Conservation (phyloP, 2,797 vertebrate genomes). For the Cygnus olor region DNA sequence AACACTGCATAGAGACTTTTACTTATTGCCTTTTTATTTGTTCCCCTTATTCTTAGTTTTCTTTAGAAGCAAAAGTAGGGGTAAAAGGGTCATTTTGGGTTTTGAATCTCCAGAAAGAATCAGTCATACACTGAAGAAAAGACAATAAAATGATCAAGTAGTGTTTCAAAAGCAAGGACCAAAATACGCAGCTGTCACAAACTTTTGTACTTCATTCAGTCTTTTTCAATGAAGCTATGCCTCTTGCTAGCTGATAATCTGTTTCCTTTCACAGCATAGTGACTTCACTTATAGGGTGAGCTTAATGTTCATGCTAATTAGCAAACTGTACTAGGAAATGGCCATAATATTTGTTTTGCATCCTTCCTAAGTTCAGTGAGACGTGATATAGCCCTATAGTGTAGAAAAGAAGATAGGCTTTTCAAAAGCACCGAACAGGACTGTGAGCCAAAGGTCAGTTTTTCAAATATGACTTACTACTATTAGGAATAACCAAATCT, state of each 20-base stretch:
- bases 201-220: neutral
- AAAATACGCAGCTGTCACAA: neutral
- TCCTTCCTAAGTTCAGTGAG: neutral
- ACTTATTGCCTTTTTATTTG: neutral
- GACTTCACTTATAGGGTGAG: neutral
- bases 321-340: neutral
- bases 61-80: neutral
- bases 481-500: neutral
- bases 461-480: rapidly evolving
- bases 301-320: neutral
- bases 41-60: neutral
- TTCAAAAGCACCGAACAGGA: neutral
- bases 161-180: neutral
- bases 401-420: neutral
- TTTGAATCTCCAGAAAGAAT: neutral
- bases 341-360: neutral
- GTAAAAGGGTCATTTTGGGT: neutral
- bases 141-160: neutral
- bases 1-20: neutral
- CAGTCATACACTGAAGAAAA: neutral
- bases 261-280: neutral
- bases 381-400: neutral
- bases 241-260: neutral
- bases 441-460: neutral
- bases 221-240: neutral